Evolutionary conservation across 2,113 vertebrate genomes (phyloP).

Genomic region (Poicephalus meyeri): DNA sequence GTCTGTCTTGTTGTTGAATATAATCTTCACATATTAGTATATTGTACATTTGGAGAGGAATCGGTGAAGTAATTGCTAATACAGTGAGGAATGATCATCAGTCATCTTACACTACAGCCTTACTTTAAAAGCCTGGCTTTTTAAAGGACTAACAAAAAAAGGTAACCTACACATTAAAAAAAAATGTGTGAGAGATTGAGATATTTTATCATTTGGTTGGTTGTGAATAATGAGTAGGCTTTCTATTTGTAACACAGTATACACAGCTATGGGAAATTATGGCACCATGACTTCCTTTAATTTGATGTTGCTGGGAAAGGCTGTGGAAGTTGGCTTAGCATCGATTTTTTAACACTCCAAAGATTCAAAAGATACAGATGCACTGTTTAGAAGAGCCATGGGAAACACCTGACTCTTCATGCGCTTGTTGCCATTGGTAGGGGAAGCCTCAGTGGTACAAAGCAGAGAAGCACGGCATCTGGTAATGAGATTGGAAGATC

Average conservation of each 20-base stretch:
- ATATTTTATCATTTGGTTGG: neutral
- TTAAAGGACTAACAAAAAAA: neutral
- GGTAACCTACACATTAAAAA: neutral
- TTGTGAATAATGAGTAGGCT: neutral
- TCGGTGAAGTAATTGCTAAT: constrained; percentile 10
- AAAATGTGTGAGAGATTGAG: neutral
- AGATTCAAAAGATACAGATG: neutral
- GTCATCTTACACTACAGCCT: constrained; percentile 18
- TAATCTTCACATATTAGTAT: constrained; percentile 18
- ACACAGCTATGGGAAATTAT: neutral
- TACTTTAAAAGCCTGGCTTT: constrained; percentile 29
- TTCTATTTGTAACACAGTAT: neutral
- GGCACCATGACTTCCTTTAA: constrained; percentile 22
- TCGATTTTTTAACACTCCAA: neutral
- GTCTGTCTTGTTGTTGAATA: constrained; percentile 10
- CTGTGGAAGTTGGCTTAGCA: constrained; percentile 17
- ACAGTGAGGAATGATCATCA: neutral
- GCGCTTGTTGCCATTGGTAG: neutral
- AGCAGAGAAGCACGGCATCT: neutral
- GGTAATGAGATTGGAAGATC: neutral
- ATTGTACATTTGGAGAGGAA: constrained; percentile 38
- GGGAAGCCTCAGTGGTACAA: neutral
- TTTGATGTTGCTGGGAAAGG: neutral
- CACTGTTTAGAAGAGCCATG: neutral
- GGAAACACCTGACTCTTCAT: neutral